A percentile compares a stretch with the other conserved stretches of the same genome.
phyloP scores from a whole-genome alignment of 2,113 vertebrate genomes.

The Platysternon megacephalum region DNA sequence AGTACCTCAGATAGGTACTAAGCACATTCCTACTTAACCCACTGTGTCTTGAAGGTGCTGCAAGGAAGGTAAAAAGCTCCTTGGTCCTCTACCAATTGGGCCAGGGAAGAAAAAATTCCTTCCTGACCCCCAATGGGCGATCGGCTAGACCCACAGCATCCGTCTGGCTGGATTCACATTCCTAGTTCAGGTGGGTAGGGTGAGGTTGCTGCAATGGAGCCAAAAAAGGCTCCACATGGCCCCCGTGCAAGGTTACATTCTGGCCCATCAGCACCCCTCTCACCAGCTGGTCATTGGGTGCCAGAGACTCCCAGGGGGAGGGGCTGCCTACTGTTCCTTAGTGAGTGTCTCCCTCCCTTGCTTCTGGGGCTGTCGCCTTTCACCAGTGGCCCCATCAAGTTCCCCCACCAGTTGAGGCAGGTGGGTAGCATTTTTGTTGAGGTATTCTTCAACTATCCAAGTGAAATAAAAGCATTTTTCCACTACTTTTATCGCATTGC shows the following conservation, averaged over 20 bases:
- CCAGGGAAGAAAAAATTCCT: neutral
- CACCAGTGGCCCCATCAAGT: neutral
- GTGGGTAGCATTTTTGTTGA: neutral
- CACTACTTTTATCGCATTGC: neutral
- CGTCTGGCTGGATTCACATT: neutral
- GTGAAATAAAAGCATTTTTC: constrained; percentile 38
- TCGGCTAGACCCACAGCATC: neutral
- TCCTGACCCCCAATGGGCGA: neutral
- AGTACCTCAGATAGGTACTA: neutral
- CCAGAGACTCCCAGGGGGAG: neutral
- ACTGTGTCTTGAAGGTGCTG: neutral
- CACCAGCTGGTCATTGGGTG: neutral
- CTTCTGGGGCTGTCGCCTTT: neutral
- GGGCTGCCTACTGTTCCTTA: neutral
- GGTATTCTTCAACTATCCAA: constrained; percentile 26
- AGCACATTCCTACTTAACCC: neutral
- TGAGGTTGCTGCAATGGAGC: neutral
- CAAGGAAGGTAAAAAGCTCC: neutral
- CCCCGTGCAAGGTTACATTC: too few species aligned
- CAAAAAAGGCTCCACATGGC: too few species aligned
- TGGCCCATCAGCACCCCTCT: neutral
- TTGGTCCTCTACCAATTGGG: neutral
- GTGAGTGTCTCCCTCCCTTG: neutral
- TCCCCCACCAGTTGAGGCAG: neutral
- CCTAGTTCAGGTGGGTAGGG: neutral